Evolutionary conservation across 2,888 invertebrate species (phyloP), one percentile per base, ranked within the genome.

Genomic region (Coelinius sp.): DNA sequence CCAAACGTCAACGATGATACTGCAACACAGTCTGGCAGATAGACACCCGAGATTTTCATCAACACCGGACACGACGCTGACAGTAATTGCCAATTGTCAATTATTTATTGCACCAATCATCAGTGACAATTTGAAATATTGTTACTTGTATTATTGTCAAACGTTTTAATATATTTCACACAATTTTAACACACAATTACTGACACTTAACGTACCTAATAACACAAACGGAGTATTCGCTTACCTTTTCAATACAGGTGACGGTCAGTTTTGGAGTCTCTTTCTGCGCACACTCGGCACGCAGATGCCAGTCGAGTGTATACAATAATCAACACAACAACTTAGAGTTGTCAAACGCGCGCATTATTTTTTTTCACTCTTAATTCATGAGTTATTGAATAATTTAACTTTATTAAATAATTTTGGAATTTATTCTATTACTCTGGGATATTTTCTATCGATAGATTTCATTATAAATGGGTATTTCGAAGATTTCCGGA

Each of bases 161-260:
- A 6, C 5, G 0, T 24, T 24, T 41, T 22, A 52, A 69, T 41
- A 8, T 27, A 68, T 12, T 38, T 17, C 7, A 3, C 17, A 41
- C 10, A 20, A 68, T 67, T 59, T 46, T n/a, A 35, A 14, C 2
- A 66, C 25, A 65, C 41, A 65, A 56, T 52, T 66, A 70, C 69
- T 70, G 41, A 69, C 83, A 83, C 83, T 81, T 73, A 74, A 70
- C 31, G 31, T 38, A 59, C 35, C 22, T 68, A 68, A 71, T 31
- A 41, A 41, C 59, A 71, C 59, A 62, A 82, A 79, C 81, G 82
- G 82, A 77, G 81, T 82, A 82, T 81, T 83, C 83, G 85, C 89
- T 89, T 88, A 89, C 89, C 89, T 88, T 89, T 88, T 88, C 88
- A 89, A 89, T 88, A 89, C 89, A 89, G 89, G 88, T 90, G 90